Percentiles rank a stretch among this genome's conserved stretches.
phyloP scores from a whole-genome alignment of 1,140 invertebrate genomes.

The Pogonognathellus flavescens region DNA sequence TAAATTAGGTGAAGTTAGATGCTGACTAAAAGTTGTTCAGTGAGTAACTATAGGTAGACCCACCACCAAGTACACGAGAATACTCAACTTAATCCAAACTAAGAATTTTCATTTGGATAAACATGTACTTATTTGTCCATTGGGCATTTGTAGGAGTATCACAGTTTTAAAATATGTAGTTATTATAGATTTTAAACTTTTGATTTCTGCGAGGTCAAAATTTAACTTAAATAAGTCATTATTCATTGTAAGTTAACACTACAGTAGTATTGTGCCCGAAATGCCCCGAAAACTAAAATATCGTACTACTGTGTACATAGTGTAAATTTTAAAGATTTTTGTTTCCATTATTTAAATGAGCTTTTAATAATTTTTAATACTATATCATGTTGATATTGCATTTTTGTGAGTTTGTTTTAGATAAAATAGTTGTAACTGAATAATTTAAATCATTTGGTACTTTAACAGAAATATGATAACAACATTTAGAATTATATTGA shows the following conservation, averaged over 20 bases:
- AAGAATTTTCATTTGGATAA: neutral
- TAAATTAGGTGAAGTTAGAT: too few species aligned
- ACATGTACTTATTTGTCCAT: neutral
- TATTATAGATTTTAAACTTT: too few species aligned
- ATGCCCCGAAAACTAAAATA: slow-evolving; percentile 30
- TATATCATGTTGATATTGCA: neutral
- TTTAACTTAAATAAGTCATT: neutral
- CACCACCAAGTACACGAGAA: slow-evolving; percentile 3
- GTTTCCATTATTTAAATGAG: slow-evolving; percentile 27
- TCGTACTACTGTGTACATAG: neutral
- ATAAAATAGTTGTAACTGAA: neutral
- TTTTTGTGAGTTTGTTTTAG: neutral
- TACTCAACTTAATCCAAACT: slow-evolving; percentile 15
- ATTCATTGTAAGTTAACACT: neutral
- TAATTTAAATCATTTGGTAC: neutral
- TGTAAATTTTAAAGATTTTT: neutral
- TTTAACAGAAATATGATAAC: neutral
- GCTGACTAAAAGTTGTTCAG: neutral
- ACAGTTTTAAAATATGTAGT: too few species aligned
- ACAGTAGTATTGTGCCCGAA: neutral
- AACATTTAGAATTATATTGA: neutral
- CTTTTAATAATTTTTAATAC: slow-evolving; percentile 36
- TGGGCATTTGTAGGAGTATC: neutral
- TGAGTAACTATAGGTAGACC: slow-evolving; percentile 1
- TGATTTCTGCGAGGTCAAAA: too few species aligned